A percentile compares a stretch with the other conserved stretches of the same genome.
Conservation (phyloP, 2,888 invertebrate species). For the Parthenolecanium corni region DNA sequence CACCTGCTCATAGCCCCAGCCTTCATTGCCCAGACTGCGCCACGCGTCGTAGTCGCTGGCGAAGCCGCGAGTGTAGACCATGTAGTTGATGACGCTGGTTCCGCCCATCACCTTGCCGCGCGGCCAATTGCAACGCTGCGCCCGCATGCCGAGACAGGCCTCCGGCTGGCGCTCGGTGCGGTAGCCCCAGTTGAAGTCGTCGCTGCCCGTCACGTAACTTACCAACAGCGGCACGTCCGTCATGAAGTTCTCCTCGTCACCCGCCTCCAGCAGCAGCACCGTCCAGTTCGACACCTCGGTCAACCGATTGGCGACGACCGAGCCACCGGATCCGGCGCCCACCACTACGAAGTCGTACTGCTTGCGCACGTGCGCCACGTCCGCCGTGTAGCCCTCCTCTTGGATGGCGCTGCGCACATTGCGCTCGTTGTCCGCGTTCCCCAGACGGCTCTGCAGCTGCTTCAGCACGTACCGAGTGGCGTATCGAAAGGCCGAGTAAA, state of each 20-base stretch:
- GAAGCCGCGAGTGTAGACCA: conserved; percentile 46
- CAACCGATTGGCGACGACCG: conserved; percentile 44
- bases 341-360: conserved; percentile 42
- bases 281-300: conserved; percentile 42
- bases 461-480: too few species aligned
- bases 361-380: conserved; percentile 31
- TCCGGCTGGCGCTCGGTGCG: conserved; percentile 41
- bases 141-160: conserved; percentile 35
- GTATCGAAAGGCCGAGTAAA: too few species aligned
- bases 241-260: conserved; percentile 41
- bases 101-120: conserved; percentile 44
- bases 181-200: conserved; percentile 40
- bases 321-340: conserved; percentile 47
- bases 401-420: too few species aligned
- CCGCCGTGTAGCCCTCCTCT: conserved; percentile 32
- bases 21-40: conserved; percentile 55
- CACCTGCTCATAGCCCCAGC: conserved; percentile 73
- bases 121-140: conserved; percentile 38
- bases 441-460: too few species aligned
- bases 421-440: too few species aligned
- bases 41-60: conserved; percentile 43
- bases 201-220: conserved; percentile 34
- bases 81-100: conserved; percentile 45
- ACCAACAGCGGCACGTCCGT: conserved; percentile 43
- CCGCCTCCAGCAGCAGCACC: conserved; percentile 43